Evolutionary conservation across 1,140 invertebrate genomes (phyloP), one percentile per base, ranked within the genome.

Genomic region (Elysia chlorotica): DNA sequence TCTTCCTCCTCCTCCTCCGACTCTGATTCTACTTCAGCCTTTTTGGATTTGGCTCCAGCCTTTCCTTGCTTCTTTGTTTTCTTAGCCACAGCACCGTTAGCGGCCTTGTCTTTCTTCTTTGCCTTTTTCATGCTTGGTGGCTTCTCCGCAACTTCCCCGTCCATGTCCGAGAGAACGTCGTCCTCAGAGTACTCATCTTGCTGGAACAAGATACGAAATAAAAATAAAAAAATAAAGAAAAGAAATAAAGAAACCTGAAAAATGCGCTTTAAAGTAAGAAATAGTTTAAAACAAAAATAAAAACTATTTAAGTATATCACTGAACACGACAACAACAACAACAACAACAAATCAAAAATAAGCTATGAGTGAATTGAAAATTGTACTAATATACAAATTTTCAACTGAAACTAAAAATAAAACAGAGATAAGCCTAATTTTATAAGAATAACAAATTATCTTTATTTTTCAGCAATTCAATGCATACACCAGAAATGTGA

Each of bases 11-110:
- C 74, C 31, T 57, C 73, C 31, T 66, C 66, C 83, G 88, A 87
- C 76, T 86, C 89, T 74, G 86, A 87, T 23, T 81, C 85, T 72
- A 38, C 28, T 2, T 53, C 67, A 0, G 65, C 76, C 19, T 33
- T 74, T 76, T 79, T 65, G 66, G 59, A 21, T 77, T 76, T 67
- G 4, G 30, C 37, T 33, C 56, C 65, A 59, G 6, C 54, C 0
- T 62, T 65, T 31, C 6, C 33, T n/a, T 61, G 36, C 19, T 61
- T 41, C 19, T 76, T 63, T 19, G 65, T 41, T 10, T 48, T 61
- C 21, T 61, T 28, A 41, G 36, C 61, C 4, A 57, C 75, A 75
- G 76, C 79, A 79, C 83, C 81, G 31, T 75, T 67, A 56, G 48
- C 6, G 23, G 30, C 5, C 25, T 36, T 53, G 25, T 38, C 37